phyloP scores from a whole-genome alignment of 1,140 invertebrate genomes.

The Plectrocnemia conspersa region DNA sequence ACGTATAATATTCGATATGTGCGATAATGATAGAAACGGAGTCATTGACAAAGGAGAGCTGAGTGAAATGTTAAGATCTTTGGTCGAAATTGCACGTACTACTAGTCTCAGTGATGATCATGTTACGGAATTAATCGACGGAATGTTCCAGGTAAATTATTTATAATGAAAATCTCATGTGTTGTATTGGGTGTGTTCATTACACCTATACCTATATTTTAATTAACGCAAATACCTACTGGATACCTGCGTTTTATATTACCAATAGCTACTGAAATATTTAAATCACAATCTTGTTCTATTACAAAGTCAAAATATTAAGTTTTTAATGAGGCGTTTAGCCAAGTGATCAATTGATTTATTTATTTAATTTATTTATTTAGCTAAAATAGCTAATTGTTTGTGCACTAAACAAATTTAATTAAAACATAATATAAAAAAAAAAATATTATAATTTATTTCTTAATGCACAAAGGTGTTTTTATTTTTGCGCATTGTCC shows the following conservation, averaged over 20 bases:
- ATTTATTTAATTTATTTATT: too few relatives aligned
- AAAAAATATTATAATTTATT: too few relatives aligned
- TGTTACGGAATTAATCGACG: constrained; percentile 88
- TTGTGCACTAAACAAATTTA: too few relatives aligned
- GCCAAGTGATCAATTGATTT: too few relatives aligned
- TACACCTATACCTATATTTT: neutral
- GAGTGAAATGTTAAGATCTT: constrained; percentile 87
- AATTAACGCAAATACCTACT: neutral
- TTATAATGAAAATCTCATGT: constrained; percentile 2
- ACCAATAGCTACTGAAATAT: too few relatives aligned
- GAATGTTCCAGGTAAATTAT: constrained; percentile 76
- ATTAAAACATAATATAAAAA: too few relatives aligned
- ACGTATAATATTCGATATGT: constrained; percentile 98
- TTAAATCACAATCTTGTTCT: neutral
- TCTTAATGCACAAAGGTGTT: too few relatives aligned
- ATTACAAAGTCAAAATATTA: neutral
- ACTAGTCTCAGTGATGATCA: constrained; percentile 84
- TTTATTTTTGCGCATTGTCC: too few relatives aligned
- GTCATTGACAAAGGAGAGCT: constrained; percentile 93
- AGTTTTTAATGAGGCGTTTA: constrained; percentile 3
- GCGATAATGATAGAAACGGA: constrained; percentile 92
- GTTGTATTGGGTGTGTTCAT: too few relatives aligned
- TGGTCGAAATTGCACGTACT: constrained; percentile 92
- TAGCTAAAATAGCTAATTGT: too few relatives aligned
- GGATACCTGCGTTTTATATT: too few relatives aligned